Conservation (phyloP, 2,113 vertebrate genomes). For the Microtus richardsoni region DNA sequence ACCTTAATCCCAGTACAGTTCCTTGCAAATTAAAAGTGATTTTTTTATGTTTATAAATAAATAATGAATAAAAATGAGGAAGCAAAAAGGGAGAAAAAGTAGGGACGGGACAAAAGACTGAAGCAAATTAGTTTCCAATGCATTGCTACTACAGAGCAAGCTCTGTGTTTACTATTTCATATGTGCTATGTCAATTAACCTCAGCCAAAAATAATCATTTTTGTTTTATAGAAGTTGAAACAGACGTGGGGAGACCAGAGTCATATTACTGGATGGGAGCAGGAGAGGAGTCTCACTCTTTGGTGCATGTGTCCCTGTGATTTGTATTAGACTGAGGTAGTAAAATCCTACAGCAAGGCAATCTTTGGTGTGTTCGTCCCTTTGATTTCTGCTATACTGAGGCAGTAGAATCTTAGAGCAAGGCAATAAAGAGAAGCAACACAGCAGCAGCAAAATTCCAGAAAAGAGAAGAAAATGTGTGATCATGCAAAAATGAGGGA, state of each 20-base stretch:
- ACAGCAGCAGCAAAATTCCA: background rate
- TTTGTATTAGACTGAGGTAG: background rate
- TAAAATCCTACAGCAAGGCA: background rate
- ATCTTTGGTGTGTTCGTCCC: background rate
- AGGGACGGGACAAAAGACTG: background rate
- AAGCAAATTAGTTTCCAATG: background rate
- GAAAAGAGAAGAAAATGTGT: background rate
- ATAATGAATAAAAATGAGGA: background rate
- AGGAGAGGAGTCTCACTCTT: background rate
- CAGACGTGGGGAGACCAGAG: background rate
- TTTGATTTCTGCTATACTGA: background rate
- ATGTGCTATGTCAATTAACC: background rate
- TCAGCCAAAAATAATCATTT: background rate
- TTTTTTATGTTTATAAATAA: slow-evolving; percentile 32
- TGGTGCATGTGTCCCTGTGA: background rate
- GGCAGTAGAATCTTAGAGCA: too few relatives aligned
- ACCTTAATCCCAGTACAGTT: background rate
- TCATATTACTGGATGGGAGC: background rate
- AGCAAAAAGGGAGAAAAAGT: background rate
- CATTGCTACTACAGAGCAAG: background rate
- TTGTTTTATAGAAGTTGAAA: background rate
- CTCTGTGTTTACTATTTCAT: background rate
- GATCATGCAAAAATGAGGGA: background rate
- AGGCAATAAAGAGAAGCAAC: background rate
- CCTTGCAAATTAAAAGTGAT: background rate